Percentiles rank a stretch among this genome's conserved stretches.
These are phyloP conservation scores for Florisuga fusca DNA, from an alignment of 2,797 vertebrate species.

Conservation along the genomic window DNA sequence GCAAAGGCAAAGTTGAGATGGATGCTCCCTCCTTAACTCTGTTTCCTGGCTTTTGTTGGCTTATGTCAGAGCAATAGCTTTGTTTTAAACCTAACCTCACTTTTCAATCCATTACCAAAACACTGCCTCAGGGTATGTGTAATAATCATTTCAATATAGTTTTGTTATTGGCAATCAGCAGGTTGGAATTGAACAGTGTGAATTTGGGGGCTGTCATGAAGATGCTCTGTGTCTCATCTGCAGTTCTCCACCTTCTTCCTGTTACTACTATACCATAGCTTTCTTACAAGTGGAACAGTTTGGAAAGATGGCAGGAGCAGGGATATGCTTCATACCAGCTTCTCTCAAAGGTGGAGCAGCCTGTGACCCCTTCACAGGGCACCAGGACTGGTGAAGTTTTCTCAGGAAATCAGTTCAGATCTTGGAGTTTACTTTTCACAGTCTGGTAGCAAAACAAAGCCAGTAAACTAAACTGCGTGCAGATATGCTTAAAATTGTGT, in stretches of 20 bases:
- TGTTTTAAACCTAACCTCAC: slow-evolving; percentile 12
- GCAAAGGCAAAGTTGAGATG: slow-evolving; percentile 6
- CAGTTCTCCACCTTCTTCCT: neutral
- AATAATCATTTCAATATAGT: neutral
- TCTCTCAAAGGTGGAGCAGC: neutral
- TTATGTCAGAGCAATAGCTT: slow-evolving; percentile 6
- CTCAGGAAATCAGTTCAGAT: neutral
- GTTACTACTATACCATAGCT: neutral
- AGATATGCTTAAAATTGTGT: neutral
- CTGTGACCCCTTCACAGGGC: rapidly evolving
- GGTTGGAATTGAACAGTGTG: neutral
- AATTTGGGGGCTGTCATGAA: neutral
- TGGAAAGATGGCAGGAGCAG: neutral
- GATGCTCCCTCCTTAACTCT: slow-evolving; percentile 25
- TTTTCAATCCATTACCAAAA: neutral
- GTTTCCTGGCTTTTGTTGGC: slow-evolving; percentile 47
- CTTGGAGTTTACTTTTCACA: neutral
- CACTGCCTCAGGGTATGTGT: neutral
- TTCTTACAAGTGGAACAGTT: neutral
- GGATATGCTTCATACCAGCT: rapidly evolving
- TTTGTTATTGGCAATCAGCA: neutral
- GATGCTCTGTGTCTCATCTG: neutral
- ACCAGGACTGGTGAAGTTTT: neutral
- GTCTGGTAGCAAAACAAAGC: neutral
- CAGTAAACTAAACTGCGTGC: neutral